Evolutionary conservation across 2,888 invertebrate genomes (phyloP).

Genomic region (Balanococcus diminutus): DNA sequence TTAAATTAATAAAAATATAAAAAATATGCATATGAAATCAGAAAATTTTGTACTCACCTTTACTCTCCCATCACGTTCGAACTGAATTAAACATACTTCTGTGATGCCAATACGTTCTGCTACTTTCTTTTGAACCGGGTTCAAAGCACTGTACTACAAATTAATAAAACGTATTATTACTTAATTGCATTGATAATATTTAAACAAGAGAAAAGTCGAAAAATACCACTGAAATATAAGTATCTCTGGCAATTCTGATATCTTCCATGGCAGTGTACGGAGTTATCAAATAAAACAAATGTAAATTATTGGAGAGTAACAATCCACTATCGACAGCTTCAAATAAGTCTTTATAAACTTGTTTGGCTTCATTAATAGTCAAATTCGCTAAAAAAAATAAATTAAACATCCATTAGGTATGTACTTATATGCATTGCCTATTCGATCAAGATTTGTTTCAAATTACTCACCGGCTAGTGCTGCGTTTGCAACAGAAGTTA

Average conservation of each 20-base stretch:
- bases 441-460: neutral
- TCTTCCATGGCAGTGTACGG: conserved; percentile 73
- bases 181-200: neutral
- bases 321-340: conserved; percentile 72
- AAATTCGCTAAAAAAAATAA: conserved; percentile 72
- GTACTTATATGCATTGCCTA: neutral
- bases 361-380: conserved; percentile 73
- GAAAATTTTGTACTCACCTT: conserved; percentile 36
- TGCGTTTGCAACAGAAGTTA: conserved; percentile 71
- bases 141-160: conserved; percentile 33
- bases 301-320: conserved; percentile 80
- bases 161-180: neutral
- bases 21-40: neutral
- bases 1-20: conserved; percentile 22
- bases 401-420: neutral
- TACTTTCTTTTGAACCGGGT: conserved; percentile 45
- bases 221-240: conserved; percentile 69
- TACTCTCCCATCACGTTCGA: conserved; percentile 54
- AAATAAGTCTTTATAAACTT: conserved; percentile 76
- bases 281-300: conserved; percentile 86
- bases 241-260: conserved; percentile 62
- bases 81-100: conserved; percentile 56
- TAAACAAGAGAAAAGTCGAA: neutral
- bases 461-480: conserved; percentile 67
- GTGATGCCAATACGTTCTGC: conserved; percentile 56